phyloP scores from a whole-genome alignment of 2,113 vertebrate species.

The Carollia perspicillata region DNA sequence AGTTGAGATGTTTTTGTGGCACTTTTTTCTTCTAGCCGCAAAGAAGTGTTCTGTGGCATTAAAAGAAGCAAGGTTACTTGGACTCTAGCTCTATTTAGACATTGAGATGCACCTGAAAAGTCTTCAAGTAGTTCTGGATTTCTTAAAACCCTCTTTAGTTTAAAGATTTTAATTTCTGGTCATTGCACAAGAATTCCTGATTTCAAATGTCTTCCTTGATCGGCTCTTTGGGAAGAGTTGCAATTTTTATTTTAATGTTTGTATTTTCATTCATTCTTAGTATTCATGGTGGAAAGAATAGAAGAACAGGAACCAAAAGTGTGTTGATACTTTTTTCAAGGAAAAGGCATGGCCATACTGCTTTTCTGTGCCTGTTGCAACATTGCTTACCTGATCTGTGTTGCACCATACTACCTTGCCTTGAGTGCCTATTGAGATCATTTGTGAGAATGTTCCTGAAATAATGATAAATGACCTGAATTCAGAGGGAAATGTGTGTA shows the following conservation, averaged over 20 bases:
- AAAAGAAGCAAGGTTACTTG: background rate
- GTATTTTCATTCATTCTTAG: background rate
- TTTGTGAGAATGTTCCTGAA: background rate
- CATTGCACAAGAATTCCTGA: background rate
- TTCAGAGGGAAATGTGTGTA: background rate
- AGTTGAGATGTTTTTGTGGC: background rate
- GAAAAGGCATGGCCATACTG: background rate
- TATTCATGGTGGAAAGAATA: background rate
- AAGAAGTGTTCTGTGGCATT: background rate
- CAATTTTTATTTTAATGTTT: background rate
- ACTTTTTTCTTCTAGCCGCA: background rate
- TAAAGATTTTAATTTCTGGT: conserved; percentile 15
- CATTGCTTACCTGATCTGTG: background rate
- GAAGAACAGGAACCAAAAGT: background rate
- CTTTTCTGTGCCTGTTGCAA: background rate
- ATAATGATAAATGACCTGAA: background rate
- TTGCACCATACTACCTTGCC: background rate
- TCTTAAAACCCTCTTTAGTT: background rate
- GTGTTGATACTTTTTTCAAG: background rate
- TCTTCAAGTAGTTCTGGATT: background rate
- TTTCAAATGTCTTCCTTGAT: background rate
- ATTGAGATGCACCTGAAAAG: background rate
- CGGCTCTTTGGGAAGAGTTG: background rate
- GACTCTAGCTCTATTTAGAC: background rate
- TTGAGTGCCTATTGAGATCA: background rate